Evolutionary conservation across 2,113 vertebrate species (phyloP).

Genomic region (Sturnus vulgaris): DNA sequence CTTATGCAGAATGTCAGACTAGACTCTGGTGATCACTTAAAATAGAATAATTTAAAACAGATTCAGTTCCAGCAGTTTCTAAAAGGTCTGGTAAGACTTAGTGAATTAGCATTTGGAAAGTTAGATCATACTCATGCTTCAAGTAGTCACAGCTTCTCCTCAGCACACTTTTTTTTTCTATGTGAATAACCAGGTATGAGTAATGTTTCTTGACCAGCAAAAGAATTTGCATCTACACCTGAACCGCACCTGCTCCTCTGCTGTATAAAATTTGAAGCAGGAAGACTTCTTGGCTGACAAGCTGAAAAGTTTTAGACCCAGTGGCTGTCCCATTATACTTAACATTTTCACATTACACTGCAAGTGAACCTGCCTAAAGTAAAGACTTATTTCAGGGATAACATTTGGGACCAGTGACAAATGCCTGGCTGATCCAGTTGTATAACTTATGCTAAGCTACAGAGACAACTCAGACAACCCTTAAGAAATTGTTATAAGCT

Average conservation of each 20-base stretch:
- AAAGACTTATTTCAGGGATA: background rate
- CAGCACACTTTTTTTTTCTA: background rate
- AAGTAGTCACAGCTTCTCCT: background rate
- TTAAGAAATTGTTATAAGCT: slow-evolving; percentile 18
- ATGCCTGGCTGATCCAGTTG: slow-evolving; percentile 36
- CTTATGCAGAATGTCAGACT: slow-evolving; percentile 19
- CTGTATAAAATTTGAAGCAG: background rate
- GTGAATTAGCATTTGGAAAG: slow-evolving; percentile 22
- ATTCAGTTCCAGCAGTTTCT: slow-evolving; percentile 50
- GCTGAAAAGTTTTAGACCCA: background rate
- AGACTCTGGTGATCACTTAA: slow-evolving; percentile 48
- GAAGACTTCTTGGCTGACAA: background rate
- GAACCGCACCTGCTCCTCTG: background rate
- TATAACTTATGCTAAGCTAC: slow-evolving; percentile 28
- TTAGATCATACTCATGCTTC: background rate
- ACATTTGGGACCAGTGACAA: slow-evolving; percentile 43
- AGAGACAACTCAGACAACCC: slow-evolving; percentile 6
- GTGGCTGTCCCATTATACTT: background rate
- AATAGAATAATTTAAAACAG: slow-evolving; percentile 54
- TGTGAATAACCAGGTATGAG: background rate
- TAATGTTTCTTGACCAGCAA: slow-evolving; percentile 5
- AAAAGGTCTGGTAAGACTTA: slow-evolving; percentile 47
- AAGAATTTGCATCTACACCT: background rate
- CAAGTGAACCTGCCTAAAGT: background rate
- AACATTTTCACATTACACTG: background rate